Evolutionary conservation across 2,888 invertebrate genomes (phyloP), one percentile per base, ranked within the genome.

Genomic region (Meteorus cinctellus): DNA sequence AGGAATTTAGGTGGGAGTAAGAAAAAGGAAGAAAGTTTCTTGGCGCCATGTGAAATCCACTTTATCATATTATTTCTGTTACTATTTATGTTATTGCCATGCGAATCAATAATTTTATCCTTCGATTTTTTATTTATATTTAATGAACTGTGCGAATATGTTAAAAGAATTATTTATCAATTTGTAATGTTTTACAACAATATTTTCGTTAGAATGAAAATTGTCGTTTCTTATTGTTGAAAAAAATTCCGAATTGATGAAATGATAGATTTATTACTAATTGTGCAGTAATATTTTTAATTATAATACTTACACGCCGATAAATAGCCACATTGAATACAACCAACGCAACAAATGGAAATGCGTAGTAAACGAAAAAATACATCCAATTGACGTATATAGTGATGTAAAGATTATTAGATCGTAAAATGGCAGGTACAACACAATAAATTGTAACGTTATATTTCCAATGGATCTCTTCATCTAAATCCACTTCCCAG

Each of bases 361-460:
- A 93, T 84, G 97, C 93, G 90, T 98, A 98, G 93, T 98, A 96
- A 84, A 98, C 95, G 80, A 98, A 92, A 84, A 98, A 93, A 90
- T 98, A 98, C 91, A 97, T 92, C 96, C 98, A 98, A 88, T 97
- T 95, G 80, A 97, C 96, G 91, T 98, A 99, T 60, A 98, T 92
- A 55, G 94, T 93, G 77, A 95, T 94, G 91, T 98, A 98, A 0
- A 93, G 90, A 31, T 92, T 91, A 87, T 96, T 93, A 78, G 92
- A 92, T 79, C 97, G 92, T 80, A 96, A 89, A 24, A 91, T 89
- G 72, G 96, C 93, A 12, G 95, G 93, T 16, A 91, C 90, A 72
- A 95, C 93, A 88, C 95, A 95, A 89, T 94, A 95, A 66, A 96
- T 91, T 16, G 91, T 91, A 75, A 92, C 91, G 81, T 92, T 93